Percentiles rank a stretch among this genome's conserved stretches.
Evolutionary conservation across 1,140 invertebrate species (phyloP).

Genomic region (Triops cancriformis): DNA sequence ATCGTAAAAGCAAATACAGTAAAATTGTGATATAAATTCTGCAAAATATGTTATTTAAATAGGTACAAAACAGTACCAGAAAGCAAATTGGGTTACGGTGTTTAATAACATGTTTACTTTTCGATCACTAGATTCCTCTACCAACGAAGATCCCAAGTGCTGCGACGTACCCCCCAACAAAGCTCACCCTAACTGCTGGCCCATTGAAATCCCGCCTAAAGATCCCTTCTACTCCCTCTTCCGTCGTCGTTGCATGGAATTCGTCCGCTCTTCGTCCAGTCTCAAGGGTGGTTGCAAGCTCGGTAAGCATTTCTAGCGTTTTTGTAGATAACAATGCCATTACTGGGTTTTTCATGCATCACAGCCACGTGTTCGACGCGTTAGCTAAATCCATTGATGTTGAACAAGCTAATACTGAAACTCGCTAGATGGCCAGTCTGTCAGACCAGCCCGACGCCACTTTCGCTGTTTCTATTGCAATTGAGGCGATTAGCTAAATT

Average conservation of each 20-base stretch:
- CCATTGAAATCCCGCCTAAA: slow-evolving; percentile 32
- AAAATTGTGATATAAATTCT: too few relatives aligned
- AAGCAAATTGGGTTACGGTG: background rate
- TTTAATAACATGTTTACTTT: background rate
- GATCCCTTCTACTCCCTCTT: slow-evolving; percentile 32
- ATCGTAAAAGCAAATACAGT: too few relatives aligned
- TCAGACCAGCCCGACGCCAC: too few relatives aligned
- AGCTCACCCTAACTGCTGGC: slow-evolving; percentile 33
- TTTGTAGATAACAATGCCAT: background rate
- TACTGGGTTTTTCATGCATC: slow-evolving; percentile 19
- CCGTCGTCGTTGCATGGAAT: slow-evolving; percentile 45
- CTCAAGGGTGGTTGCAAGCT: slow-evolving; percentile 44
- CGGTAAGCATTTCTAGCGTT: slow-evolving; percentile 41
- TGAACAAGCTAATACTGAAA: slow-evolving; percentile 21
- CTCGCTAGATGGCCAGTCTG: too few relatives aligned
- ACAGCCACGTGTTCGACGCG: slow-evolving; percentile 31
- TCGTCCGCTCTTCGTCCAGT: slow-evolving; percentile 43
- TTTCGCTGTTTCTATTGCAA: too few relatives aligned
- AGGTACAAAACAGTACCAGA: too few relatives aligned
- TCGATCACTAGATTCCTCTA: slow-evolving; percentile 21
- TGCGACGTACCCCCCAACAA: slow-evolving; percentile 24
- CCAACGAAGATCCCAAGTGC: slow-evolving; percentile 27
- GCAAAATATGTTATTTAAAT: too few relatives aligned
- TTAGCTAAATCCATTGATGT: slow-evolving; percentile 35
- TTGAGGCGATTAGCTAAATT: too few relatives aligned